Conservation (phyloP, 1,140 invertebrate genomes). For the Anastrepha obliqua region DNA sequence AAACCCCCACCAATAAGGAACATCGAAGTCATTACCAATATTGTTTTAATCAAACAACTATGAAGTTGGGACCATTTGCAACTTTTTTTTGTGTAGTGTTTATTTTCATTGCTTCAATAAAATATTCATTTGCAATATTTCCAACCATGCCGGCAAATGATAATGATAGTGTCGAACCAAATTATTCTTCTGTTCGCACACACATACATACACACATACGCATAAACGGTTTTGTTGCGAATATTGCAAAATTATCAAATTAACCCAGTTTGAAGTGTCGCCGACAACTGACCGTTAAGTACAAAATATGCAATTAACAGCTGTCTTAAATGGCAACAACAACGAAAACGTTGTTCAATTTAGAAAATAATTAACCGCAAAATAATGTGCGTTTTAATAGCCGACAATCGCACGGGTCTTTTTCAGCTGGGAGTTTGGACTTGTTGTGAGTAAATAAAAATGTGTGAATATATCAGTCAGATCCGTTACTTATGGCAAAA, state of each 20-base stretch:
- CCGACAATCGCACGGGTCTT: neutral
- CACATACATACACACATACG: neutral
- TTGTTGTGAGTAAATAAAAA: neutral
- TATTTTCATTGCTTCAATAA: neutral
- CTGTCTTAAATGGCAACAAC: neutral
- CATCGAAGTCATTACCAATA: neutral
- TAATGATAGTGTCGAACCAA: neutral
- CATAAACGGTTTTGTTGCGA: neutral
- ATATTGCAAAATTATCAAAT: slow-evolving; percentile 55
- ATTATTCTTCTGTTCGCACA: slow-evolving; percentile 24
- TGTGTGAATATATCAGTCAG: neutral
- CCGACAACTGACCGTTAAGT: slow-evolving; percentile 53
- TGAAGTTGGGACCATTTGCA: neutral
- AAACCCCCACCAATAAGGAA: neutral
- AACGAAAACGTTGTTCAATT: neutral
- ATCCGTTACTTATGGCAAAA: no score
- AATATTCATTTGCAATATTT: slow-evolving; percentile 7
- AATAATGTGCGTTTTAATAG: neutral
- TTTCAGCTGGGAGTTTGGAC: neutral
- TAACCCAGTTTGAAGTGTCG: slow-evolving; percentile 51
- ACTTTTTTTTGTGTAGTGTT: neutral
- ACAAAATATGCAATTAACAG: slow-evolving; percentile 54
- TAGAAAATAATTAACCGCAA: slow-evolving; percentile 15
- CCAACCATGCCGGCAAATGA: neutral
- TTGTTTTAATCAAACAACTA: neutral